Evolutionary conservation across 2,888 invertebrate genomes (phyloP).

Genomic region (Melanostoma mellinum): DNA sequence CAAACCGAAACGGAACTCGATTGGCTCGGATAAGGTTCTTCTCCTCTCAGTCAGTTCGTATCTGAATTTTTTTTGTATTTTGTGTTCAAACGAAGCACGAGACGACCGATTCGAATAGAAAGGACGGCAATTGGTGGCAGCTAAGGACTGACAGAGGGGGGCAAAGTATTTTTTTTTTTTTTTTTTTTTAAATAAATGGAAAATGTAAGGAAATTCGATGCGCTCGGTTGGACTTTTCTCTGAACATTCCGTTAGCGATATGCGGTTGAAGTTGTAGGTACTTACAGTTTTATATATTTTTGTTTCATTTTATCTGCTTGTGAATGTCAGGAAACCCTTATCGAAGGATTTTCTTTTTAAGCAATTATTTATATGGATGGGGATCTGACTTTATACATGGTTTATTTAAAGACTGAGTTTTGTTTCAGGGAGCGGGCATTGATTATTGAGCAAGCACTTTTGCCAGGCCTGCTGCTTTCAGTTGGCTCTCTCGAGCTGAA

Average conservation of each 20-base stretch:
- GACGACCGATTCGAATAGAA: too few species aligned
- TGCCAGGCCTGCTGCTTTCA: not conserved
- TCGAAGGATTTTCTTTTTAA: constrained; percentile 20
- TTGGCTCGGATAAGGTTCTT: constrained; percentile 30
- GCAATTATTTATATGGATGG: constrained; percentile 56
- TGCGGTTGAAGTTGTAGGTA: constrained; percentile 32
- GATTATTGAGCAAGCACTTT: constrained; percentile 27
- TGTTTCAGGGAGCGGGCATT: constrained; percentile 22
- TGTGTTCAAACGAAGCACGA: too few species aligned
- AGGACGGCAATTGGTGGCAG: too few species aligned
- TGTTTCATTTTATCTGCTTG: constrained; percentile 18
- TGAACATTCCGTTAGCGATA: constrained; percentile 51
- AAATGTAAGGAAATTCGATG: constrained; percentile 40
- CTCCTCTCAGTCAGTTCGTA: not conserved
- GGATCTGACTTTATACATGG: not conserved
- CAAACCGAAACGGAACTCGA: constrained; percentile 46
- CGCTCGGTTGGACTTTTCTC: constrained; percentile 47
- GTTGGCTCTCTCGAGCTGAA: too few species aligned
- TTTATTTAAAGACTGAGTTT: constrained; percentile 1
- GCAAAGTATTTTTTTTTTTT: constrained; percentile 26
- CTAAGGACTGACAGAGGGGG: not conserved
- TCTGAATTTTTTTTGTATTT: not conserved
- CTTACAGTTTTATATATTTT: constrained; percentile 26
- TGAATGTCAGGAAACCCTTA: constrained; percentile 49
- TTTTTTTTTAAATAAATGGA: not conserved